Conservation (phyloP, 2,797 vertebrate genomes). For the Enteromius anoplus region DNA sequence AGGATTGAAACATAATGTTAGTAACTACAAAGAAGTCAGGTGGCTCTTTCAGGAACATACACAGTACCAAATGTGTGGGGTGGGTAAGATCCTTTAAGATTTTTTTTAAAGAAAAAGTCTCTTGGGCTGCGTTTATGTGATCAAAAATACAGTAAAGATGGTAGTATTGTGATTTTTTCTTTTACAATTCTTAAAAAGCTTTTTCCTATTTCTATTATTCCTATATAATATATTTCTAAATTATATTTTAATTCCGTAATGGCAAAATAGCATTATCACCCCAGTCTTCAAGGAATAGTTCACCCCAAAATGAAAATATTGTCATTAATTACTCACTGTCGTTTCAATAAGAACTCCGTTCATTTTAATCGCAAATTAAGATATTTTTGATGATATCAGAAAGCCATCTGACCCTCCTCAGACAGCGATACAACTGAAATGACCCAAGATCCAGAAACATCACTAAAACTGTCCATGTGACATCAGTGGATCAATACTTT, state of each 20-base stretch:
- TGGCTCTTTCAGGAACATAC: background rate
- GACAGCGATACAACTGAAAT: too few species aligned
- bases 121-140: background rate
- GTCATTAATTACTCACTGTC: too few species aligned
- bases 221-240: background rate
- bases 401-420: too few species aligned
- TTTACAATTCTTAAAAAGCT: background rate
- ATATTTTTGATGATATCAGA: too few species aligned
- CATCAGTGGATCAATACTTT: too few species aligned
- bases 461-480: too few species aligned
- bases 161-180: background rate
- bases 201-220: background rate
- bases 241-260: background rate
- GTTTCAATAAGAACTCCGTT: too few species aligned
- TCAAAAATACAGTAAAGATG: background rate
- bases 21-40: background rate
- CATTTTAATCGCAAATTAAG: too few species aligned
- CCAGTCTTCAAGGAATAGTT: too few species aligned
- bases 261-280: too few species aligned
- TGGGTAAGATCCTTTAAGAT: background rate
- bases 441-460: too few species aligned
- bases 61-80: background rate
- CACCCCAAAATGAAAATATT: too few species aligned
- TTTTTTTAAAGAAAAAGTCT: background rate
- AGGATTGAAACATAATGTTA: background rate